These are phyloP conservation scores for Eilema depressum DNA, from an alignment of 2,888 invertebrate genomes.

Conservation along the genomic window DNA sequence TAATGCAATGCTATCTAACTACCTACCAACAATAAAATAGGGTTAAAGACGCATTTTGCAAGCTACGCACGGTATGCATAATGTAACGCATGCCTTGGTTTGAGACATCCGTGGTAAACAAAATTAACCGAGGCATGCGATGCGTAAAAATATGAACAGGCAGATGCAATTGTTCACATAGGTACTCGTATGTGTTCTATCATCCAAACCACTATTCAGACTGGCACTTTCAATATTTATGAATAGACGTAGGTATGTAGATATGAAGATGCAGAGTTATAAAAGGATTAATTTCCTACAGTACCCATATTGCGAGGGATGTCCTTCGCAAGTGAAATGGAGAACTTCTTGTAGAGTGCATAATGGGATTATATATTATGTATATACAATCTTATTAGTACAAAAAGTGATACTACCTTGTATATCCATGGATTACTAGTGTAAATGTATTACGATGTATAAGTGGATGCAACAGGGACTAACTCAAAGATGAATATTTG, in stretches of 20 bases:
- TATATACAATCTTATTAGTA: not conserved
- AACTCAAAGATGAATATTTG: not conserved
- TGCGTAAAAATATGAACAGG: not conserved
- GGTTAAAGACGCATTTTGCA: not conserved
- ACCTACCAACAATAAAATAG: not conserved
- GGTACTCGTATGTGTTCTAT: too few relatives aligned
- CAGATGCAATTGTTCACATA: not conserved
- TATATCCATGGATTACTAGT: not conserved
- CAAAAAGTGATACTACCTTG: not conserved
- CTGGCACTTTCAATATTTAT: not conserved
- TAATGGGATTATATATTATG: not conserved
- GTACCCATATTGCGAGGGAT: too few relatives aligned
- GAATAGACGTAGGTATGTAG: too few relatives aligned
- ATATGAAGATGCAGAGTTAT: too few relatives aligned
- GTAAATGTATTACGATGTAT: not conserved
- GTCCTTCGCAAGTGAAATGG: not conserved
- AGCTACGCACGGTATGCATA: not conserved
- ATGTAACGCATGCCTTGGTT: not conserved
- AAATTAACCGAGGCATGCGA: not conserved
- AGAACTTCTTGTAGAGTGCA: not conserved
- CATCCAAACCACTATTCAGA: not conserved
- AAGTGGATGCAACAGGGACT: not conserved
- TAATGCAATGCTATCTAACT: not conserved
- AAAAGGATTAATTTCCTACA: too few relatives aligned
- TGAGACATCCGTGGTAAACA: not conserved